Percentiles rank a stretch among this genome's conserved stretches.
These are phyloP conservation scores for Papilio polytes DNA, from an alignment of 1,140 invertebrate genomes.

Conservation along the genomic window DNA sequence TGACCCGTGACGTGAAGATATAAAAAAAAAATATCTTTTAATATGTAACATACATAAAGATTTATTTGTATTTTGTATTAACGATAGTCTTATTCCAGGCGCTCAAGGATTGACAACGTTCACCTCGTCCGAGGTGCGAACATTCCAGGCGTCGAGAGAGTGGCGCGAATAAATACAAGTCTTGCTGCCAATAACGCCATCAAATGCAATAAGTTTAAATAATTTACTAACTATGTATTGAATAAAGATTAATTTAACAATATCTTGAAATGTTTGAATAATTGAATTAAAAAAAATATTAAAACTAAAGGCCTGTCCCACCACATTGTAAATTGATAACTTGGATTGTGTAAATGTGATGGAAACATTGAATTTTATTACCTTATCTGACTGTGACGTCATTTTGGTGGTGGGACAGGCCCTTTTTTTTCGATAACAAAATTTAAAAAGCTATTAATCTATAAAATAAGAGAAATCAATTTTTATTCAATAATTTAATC, in stretches of 20 bases:
- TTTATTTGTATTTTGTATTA: neutral
- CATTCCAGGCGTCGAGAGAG: slow-evolving; percentile 79
- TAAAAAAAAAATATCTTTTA: too few species aligned
- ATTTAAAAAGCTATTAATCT: too few species aligned
- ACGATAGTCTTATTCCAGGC: slow-evolving; percentile 56
- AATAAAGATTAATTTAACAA: neutral
- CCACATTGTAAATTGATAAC: too few species aligned
- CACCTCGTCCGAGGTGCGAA: slow-evolving; percentile 80
- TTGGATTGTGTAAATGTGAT: too few species aligned
- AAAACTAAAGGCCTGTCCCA: neutral
- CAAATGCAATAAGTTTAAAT: too few species aligned
- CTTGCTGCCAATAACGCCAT: too few species aligned
- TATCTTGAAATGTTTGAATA: neutral
- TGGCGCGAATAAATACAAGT: slow-evolving; percentile 68
- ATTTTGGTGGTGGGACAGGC: neutral
- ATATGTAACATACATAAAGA: too few species aligned
- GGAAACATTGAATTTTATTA: too few species aligned
- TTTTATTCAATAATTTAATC: slow-evolving; percentile 20
- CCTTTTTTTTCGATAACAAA: too few species aligned
- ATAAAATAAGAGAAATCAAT: neutral
- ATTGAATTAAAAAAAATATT: neutral
- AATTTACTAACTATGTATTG: too few species aligned
- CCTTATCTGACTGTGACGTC: too few species aligned
- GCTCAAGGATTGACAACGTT: slow-evolving; percentile 79
- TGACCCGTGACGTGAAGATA: too few species aligned